These are phyloP conservation scores for Rousettus leschenaultii DNA, from an alignment of 2,113 vertebrate genomes.

Conservation along the genomic window DNA sequence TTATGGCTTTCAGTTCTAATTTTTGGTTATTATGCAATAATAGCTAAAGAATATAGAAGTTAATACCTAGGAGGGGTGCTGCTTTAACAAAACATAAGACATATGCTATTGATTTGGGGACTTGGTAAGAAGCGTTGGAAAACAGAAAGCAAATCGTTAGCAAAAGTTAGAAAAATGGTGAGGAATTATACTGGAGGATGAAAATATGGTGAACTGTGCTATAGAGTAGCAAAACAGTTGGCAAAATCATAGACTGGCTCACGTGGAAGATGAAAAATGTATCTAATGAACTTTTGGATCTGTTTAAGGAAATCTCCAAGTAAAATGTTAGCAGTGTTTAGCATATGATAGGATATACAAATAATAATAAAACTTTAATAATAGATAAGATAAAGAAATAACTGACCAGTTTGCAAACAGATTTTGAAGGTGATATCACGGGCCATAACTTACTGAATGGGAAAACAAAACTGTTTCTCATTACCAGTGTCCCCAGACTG, in stretches of 20 bases:
- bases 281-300: neutral
- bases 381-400: neutral
- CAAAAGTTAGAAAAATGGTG: neutral
- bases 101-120: neutral
- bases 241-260: neutral
- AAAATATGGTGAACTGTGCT: neutral
- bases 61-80: neutral
- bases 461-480: conserved; percentile 5
- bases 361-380: neutral
- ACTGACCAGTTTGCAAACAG: neutral
- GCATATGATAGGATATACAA: neutral
- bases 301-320: neutral
- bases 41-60: neutral
- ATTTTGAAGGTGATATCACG: neutral
- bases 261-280: neutral
- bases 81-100: neutral
- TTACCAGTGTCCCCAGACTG: neutral
- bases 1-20: neutral
- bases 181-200: neutral
- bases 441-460: neutral
- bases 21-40: neutral
- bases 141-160: neutral
- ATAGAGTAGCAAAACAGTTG: neutral
- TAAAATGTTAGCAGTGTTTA: neutral
- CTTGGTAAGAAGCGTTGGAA: neutral